These are phyloP conservation scores for Champsocephalus esox DNA, from an alignment of 2,797 vertebrate genomes.

Conservation along the genomic window DNA sequence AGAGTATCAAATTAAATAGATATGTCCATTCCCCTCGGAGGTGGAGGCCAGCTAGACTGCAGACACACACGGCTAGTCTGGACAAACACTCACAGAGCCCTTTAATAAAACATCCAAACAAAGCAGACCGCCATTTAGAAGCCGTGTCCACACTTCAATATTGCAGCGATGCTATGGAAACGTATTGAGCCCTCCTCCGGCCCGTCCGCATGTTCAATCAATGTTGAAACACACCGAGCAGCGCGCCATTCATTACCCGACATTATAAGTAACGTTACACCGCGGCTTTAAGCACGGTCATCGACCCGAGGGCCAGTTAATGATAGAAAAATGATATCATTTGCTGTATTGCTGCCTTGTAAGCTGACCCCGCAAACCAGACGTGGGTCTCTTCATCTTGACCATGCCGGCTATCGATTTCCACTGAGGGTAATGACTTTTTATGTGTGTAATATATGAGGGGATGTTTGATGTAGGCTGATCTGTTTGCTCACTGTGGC, in stretches of 20 bases:
- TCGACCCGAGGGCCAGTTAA: conserved; percentile 77
- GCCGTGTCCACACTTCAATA: conserved; percentile 47
- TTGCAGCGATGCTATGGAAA: conserved; percentile 64
- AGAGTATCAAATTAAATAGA: conserved; percentile 38
- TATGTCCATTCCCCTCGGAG: conserved; percentile 37
- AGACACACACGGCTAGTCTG: conserved; percentile 70
- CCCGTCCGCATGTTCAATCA: conserved; percentile 65
- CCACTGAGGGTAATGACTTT: conserved; percentile 82
- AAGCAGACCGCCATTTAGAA: conserved; percentile 31
- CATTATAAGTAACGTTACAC: conserved; percentile 75
- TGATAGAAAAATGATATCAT: conserved; percentile 82
- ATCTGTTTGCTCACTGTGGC: conserved; percentile 78
- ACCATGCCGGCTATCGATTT: conserved; percentile 79
- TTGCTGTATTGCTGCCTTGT: conserved; percentile 74
- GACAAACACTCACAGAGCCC: conserved; percentile 65
- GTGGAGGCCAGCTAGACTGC: conserved; percentile 47
- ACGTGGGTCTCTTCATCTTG: conserved; percentile 80
- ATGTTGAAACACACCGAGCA: conserved; percentile 58
- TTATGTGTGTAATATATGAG: conserved; percentile 83
- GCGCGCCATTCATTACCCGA: conserved; percentile 72
- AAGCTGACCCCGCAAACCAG: conserved; percentile 80
- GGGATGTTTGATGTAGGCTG: conserved; percentile 77
- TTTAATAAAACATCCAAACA: conserved; percentile 77
- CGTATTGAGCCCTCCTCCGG: conserved; percentile 26
- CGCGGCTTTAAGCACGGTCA: conserved; percentile 71